Percentiles rank a stretch among this genome's conserved stretches.
Evolutionary conservation across 1,140 invertebrate species (phyloP).

Genomic region (Bombus waltoni): DNA sequence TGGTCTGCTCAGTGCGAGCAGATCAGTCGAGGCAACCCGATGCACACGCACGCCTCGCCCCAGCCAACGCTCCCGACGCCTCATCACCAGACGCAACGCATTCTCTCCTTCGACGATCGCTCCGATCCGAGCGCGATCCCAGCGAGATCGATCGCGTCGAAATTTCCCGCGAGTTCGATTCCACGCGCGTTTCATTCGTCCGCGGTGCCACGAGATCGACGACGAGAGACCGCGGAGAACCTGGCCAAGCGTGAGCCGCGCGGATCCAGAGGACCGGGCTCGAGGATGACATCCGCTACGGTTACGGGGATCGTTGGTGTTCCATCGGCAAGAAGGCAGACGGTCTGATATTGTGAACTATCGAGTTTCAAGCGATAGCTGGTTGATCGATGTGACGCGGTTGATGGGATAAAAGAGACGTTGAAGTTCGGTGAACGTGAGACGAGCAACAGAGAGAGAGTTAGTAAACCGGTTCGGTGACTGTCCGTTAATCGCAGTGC

Average conservation of each 20-base stretch:
- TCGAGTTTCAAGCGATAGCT: neutral
- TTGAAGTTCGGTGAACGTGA: neutral
- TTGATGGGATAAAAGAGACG: neutral
- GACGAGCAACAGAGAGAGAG: neutral
- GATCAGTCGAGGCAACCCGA: slow-evolving; percentile 75
- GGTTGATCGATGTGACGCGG: neutral
- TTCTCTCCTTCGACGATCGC: neutral
- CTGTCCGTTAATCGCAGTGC: slow-evolving; percentile 13
- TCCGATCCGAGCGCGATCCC: neutral
- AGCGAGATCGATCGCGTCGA: neutral
- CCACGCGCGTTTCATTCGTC: neutral
- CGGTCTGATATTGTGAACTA: neutral
- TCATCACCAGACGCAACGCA: neutral
- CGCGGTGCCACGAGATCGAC: neutral
- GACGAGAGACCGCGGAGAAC: no score
- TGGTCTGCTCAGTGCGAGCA: slow-evolving; percentile 68
- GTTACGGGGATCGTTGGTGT: neutral
- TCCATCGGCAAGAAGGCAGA: neutral
- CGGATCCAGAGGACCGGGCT: neutral
- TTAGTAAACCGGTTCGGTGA: slow-evolving; percentile 23
- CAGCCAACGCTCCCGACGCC: slow-evolving; percentile 6
- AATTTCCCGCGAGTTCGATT: slow-evolving; percentile 10
- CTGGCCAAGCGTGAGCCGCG: neutral
- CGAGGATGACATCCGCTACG: neutral
- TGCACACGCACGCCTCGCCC: slow-evolving; percentile 66